These are phyloP conservation scores for Drosophila prostipennis DNA, from an alignment of 2,888 invertebrate species.

Conservation along the genomic window DNA sequence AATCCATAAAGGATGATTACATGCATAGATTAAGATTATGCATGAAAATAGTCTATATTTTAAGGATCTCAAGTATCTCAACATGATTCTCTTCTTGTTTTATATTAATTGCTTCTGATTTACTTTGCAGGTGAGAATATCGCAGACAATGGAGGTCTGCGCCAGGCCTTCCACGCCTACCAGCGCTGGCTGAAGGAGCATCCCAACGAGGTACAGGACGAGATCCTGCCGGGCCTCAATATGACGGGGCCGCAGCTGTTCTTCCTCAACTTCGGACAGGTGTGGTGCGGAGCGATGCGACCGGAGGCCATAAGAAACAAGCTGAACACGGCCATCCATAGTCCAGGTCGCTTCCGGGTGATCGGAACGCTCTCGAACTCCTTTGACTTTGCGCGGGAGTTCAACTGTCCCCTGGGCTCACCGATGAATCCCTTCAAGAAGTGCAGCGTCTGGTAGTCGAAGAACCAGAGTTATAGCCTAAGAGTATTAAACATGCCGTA, in stretches of 20 bases:
- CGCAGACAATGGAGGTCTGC: constrained; percentile 97
- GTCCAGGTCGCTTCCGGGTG: constrained; percentile 92
- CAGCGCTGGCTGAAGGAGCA: constrained; percentile 89
- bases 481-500: constrained; percentile 59
- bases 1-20: too few species aligned
- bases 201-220: constrained; percentile 85
- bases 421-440: constrained; percentile 92
- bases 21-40: too few species aligned
- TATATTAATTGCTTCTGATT: neutral
- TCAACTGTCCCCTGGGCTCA: constrained; percentile 88
- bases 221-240: constrained; percentile 89
- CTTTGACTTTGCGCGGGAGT: constrained; percentile 90
- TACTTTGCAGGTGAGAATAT: constrained; percentile 90
- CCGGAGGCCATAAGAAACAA: constrained; percentile 92
- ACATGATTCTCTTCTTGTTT: neutral
- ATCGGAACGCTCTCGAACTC: constrained; percentile 92
- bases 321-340: constrained; percentile 92
- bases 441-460: constrained; percentile 90
- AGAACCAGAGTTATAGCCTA: constrained; percentile 26
- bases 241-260: constrained; percentile 93
- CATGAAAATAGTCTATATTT: too few species aligned
- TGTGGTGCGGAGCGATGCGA: constrained; percentile 93
- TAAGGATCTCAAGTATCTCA: too few species aligned
- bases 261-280: constrained; percentile 95
- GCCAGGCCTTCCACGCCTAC: constrained; percentile 95